phyloP scores from a whole-genome alignment of 1,140 invertebrate species.

The Drosophila jambulina region DNA sequence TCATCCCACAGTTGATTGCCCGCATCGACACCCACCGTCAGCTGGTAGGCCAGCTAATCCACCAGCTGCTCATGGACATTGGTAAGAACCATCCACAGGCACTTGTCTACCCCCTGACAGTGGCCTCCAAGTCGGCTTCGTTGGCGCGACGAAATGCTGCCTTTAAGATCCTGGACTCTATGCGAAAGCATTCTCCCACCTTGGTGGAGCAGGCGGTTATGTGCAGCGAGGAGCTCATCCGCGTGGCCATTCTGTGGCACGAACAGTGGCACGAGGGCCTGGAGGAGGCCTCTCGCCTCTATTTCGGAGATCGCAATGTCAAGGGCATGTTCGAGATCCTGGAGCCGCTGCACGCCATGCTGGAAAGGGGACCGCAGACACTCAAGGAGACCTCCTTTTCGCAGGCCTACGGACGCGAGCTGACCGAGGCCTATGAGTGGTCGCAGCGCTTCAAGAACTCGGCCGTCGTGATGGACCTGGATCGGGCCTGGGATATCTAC shows the following conservation, averaged over 20 bases:
- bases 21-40: slow-evolving; percentile 97
- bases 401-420: slow-evolving; percentile 97
- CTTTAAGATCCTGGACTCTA: slow-evolving; percentile 97
- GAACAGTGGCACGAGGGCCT: slow-evolving; percentile 99
- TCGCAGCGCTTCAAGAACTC: slow-evolving; percentile 95
- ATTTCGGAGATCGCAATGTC: slow-evolving; percentile 98
- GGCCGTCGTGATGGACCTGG: slow-evolving; percentile 95
- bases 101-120: slow-evolving; percentile 98
- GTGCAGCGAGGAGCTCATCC: slow-evolving; percentile 98
- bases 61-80: slow-evolving; percentile 97
- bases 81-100: slow-evolving; percentile 96
- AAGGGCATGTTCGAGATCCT: slow-evolving; percentile 98
- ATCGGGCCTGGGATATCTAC: slow-evolving; percentile 99
- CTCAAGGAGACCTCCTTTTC: slow-evolving; percentile 98
- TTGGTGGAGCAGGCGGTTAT: slow-evolving; percentile 97
- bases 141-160: slow-evolving; percentile 94
- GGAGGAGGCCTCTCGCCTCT: slow-evolving; percentile 98
- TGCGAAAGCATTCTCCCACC: slow-evolving; percentile 96
- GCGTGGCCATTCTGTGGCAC: slow-evolving; percentile 99
- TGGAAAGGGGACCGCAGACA: slow-evolving; percentile 97
- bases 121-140: slow-evolving; percentile 98
- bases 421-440: slow-evolving; percentile 97
- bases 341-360: slow-evolving; percentile 97
- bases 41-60: slow-evolving; percentile 95
- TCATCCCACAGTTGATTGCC: slow-evolving; percentile 99